phyloP scores from a whole-genome alignment of 2,888 invertebrate genomes.

The Ashinkailepas kermadecensis region DNA sequence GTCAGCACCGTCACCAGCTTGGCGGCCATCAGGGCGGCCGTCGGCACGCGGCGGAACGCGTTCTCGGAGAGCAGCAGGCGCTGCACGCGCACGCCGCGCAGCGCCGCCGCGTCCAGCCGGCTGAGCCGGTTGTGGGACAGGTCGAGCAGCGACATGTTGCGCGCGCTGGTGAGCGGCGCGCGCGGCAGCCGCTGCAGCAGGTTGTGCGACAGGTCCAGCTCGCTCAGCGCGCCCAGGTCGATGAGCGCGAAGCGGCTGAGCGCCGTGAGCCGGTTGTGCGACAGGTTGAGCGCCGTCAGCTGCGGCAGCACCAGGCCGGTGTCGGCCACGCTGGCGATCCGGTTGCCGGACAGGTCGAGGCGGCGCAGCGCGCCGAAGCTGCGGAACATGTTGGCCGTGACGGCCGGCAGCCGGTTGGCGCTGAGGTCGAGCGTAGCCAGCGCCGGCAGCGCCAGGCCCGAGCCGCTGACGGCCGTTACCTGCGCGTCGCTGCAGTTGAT shows the following conservation, averaged over 20 bases:
- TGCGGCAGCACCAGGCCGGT: constrained; percentile 15
- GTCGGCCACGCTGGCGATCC: neutral
- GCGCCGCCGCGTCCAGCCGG: neutral
- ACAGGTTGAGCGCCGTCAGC: neutral
- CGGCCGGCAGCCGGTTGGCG: neutral
- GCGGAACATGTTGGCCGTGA: neutral
- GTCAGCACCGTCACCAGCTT: neutral
- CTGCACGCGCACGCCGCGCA: neutral
- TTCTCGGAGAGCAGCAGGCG: neutral
- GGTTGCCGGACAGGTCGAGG: neutral
- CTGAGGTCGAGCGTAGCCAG: neutral
- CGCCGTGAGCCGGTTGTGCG: neutral
- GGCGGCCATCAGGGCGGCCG: neutral
- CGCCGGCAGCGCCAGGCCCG: neutral
- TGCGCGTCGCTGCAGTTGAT: neutral
- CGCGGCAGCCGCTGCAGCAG: neutral
- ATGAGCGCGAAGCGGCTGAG: constrained; percentile 1
- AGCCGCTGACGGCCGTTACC: neutral
- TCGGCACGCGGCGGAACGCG: neutral
- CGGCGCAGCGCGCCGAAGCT: neutral
- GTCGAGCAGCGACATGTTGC: neutral
- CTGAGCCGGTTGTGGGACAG: neutral
- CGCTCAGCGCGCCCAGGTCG: constrained; percentile 8
- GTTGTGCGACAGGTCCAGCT: constrained; percentile 20
- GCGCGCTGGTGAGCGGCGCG: neutral